phyloP scores from a whole-genome alignment of 2,113 vertebrate genomes.

The Myrmecophaga tridactyla region DNA sequence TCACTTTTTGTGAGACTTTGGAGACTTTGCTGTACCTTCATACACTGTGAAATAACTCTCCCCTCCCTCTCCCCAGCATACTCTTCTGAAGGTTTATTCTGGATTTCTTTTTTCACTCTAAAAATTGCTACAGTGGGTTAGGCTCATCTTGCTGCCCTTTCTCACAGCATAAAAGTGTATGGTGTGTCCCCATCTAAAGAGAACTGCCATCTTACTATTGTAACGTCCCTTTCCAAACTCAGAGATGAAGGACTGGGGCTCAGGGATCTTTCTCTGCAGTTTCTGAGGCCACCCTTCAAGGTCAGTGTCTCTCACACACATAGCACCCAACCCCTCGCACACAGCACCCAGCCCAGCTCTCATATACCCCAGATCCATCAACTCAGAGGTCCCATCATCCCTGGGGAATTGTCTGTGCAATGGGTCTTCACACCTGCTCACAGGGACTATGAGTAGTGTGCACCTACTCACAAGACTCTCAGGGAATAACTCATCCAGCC shows the following conservation, averaged over 20 bases:
- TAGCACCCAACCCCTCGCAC: background rate
- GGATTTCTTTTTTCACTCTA: background rate
- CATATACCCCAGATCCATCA: background rate
- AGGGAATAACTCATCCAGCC: background rate
- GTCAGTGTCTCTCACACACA: background rate
- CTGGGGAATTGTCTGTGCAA: background rate
- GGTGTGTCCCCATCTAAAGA: background rate
- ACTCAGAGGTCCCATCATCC: background rate
- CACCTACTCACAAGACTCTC: background rate
- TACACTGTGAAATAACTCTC: background rate
- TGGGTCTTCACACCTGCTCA: background rate
- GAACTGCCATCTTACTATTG: accelerated
- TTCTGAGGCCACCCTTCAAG: background rate
- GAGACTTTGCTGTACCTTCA: background rate
- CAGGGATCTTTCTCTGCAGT: background rate
- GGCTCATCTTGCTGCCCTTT: background rate
- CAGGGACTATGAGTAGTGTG: too few species aligned
- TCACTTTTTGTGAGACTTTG: background rate
- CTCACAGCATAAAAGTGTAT: accelerated
- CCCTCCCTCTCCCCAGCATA: background rate
- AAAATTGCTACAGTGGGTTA: background rate
- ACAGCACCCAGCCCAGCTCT: background rate
- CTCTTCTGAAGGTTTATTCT: background rate
- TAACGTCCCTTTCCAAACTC: background rate
- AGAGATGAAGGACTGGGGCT: background rate